Percentiles rank a stretch among this genome's conserved stretches.
Evolutionary conservation across 2,888 invertebrate genomes (phyloP).

Genomic region (Lasius fuliginosus): DNA sequence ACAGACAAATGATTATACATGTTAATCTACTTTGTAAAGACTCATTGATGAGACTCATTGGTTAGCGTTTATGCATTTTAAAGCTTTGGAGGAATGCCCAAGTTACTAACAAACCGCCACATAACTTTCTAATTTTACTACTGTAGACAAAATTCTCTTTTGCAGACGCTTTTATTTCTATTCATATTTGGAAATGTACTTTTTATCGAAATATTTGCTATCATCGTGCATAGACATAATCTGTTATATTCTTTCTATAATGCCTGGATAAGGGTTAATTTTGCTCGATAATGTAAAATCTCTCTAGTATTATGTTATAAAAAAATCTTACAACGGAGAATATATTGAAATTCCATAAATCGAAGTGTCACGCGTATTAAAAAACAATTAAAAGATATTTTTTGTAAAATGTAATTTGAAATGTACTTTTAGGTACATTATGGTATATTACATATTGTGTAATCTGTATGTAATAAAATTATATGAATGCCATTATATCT

Average conservation of each 20-base stretch:
- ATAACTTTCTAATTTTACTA: slow-evolving; percentile 15
- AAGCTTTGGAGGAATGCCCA: slow-evolving; percentile 41
- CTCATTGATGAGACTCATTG: slow-evolving; percentile 74
- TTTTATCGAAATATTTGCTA: slow-evolving; percentile 25
- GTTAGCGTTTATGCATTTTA: slow-evolving; percentile 72
- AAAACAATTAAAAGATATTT: slow-evolving; percentile 19
- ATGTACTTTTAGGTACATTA: neutral
- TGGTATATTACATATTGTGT: neutral
- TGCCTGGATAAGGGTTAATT: slow-evolving; percentile 80
- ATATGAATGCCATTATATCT: slow-evolving; percentile 63
- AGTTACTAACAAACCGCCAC: slow-evolving; percentile 25
- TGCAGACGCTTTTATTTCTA: slow-evolving; percentile 15
- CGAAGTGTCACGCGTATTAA: neutral
- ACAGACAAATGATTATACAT: slow-evolving; percentile 69
- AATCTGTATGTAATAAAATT: neutral
- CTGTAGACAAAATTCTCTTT: slow-evolving; percentile 1
- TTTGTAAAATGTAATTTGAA: slow-evolving; percentile 18
- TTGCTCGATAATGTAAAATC: slow-evolving; percentile 24
- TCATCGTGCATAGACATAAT: slow-evolving; percentile 54
- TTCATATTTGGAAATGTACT: neutral
- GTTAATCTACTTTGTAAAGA: slow-evolving; percentile 69
- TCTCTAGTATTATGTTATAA: neutral
- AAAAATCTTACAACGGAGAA: neutral
- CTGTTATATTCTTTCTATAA: slow-evolving; percentile 55
- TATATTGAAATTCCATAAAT: neutral